A percentile compares a stretch with the other conserved stretches of the same genome.
Evolutionary conservation across 2,113 vertebrate species (phyloP).

Genomic region (Anser brachyrhynchus): DNA sequence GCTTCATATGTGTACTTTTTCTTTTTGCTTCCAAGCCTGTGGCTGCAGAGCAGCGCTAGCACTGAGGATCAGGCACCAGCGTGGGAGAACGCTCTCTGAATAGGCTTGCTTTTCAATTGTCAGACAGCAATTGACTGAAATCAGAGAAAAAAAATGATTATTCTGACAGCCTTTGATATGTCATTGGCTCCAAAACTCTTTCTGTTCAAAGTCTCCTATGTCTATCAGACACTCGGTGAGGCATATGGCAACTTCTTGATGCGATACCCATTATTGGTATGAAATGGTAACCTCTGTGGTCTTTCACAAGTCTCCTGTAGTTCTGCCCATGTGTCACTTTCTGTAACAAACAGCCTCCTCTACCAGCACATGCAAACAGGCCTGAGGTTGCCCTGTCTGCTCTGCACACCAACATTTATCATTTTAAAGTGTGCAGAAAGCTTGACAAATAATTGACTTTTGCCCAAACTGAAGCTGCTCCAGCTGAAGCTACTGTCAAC

Average conservation of each 20-base stretch:
- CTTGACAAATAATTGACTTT: background rate
- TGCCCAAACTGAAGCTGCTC: background rate
- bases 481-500: background rate
- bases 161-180: conserved; percentile 55
- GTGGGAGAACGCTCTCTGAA: conserved; percentile 46
- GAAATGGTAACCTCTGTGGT: background rate
- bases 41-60: conserved; percentile 27
- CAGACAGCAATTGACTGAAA: conserved; percentile 60
- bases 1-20: conserved; percentile 31
- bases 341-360: background rate
- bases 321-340: background rate
- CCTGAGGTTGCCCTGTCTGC: background rate
- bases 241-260: background rate
- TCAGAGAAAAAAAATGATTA: background rate
- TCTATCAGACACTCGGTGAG: conserved; percentile 14
- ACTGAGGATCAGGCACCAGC: conserved; percentile 30
- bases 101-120: conserved; percentile 51
- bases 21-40: background rate
- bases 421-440: background rate
- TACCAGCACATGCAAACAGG: background rate
- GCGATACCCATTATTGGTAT: background rate
- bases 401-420: background rate
- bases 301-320: background rate
- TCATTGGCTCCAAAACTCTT: conserved; percentile 34
- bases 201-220: conserved; percentile 9